phyloP scores from a whole-genome alignment of 2,888 invertebrate species.

The Cantharis nigra region DNA sequence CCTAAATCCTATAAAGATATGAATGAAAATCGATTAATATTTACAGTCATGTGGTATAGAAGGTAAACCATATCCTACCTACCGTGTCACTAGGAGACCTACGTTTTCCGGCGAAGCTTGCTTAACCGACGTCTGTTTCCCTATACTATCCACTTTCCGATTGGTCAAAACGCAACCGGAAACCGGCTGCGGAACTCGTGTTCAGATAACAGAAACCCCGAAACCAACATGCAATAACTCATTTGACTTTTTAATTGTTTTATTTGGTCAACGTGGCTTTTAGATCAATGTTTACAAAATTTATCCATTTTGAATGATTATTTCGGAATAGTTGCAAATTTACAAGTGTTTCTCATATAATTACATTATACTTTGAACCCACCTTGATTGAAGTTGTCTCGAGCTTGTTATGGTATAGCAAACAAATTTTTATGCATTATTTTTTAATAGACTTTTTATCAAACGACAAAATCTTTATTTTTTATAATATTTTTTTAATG shows the following conservation, averaged over 20 bases:
- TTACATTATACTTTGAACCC: no score
- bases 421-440: not conserved
- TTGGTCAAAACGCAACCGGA: constrained; percentile 37
- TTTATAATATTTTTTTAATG: not conserved
- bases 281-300: constrained; percentile 28
- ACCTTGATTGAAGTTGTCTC: not conserved
- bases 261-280: constrained; percentile 22
- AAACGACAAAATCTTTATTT: not conserved
- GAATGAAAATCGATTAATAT: not conserved
- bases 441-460: not conserved
- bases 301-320: constrained; percentile 23
- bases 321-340: not conserved
- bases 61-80: constrained; percentile 33
- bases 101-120: constrained; percentile 21
- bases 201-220: constrained; percentile 37
- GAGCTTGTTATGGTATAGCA: not conserved
- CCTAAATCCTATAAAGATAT: not conserved
- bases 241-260: constrained; percentile 41
- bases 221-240: constrained; percentile 40
- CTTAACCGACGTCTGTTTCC: constrained; percentile 25
- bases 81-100: constrained; percentile 21
- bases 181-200: constrained; percentile 36
- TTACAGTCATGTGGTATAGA: constrained; percentile 10
- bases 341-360: not conserved
- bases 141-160: constrained; percentile 30